phyloP scores from a whole-genome alignment of 2,888 invertebrate genomes.

The Odontocerum albicorne region DNA sequence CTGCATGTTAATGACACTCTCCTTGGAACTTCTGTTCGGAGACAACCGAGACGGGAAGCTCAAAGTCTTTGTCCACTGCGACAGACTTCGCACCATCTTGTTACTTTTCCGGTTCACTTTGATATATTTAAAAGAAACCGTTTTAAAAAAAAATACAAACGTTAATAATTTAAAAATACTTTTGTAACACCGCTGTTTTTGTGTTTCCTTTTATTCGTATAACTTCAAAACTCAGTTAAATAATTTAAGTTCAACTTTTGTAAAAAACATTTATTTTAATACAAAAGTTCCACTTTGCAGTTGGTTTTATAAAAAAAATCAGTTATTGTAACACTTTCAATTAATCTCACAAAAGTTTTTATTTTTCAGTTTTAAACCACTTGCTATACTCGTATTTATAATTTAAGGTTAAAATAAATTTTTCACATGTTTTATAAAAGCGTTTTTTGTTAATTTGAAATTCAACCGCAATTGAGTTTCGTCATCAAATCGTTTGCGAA shows the following conservation, averaged over 20 bases:
- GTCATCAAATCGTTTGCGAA: too few relatives aligned
- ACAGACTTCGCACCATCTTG: constrained; percentile 80
- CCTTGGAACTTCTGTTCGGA: constrained; percentile 77
- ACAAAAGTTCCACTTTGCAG: too few relatives aligned
- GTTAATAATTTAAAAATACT: background rate
- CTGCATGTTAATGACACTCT: constrained; percentile 63
- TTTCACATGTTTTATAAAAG: background rate
- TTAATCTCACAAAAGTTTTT: too few relatives aligned
- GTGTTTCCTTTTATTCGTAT: background rate
- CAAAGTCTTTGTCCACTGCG: constrained; percentile 89
- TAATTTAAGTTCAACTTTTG: background rate
- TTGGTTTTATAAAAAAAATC: too few relatives aligned
- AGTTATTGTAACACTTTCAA: too few relatives aligned
- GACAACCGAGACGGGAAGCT: constrained; percentile 86
- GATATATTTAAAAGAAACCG: constrained; percentile 2
- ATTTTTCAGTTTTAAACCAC: too few relatives aligned
- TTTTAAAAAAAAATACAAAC: background rate
- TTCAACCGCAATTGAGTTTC: too few relatives aligned
- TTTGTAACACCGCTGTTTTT: background rate
- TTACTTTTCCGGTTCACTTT: constrained; percentile 21
- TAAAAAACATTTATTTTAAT: too few relatives aligned
- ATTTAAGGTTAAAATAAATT: too few relatives aligned
- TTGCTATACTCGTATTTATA: too few relatives aligned
- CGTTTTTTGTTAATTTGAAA: background rate
- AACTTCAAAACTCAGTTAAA: background rate